A percentile compares a stretch with the other conserved stretches of the same genome.
Evolutionary conservation across 1,140 invertebrate species (phyloP).

Genomic region (Sipha flava): DNA sequence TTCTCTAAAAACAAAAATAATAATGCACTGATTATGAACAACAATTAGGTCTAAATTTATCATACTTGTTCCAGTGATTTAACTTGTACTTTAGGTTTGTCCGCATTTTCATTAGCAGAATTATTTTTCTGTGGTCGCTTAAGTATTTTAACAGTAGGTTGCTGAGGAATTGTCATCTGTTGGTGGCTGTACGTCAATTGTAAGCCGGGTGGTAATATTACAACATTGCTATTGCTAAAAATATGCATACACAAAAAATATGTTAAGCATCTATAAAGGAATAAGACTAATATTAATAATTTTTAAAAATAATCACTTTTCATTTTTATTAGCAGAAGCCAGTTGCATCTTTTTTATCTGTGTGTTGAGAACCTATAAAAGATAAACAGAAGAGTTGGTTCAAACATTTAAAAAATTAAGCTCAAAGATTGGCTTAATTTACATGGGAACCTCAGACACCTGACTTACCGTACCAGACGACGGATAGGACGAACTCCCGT

Average conservation of each 20-base stretch:
- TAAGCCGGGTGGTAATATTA: slow-evolving; percentile 13
- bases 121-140: slow-evolving; percentile 10
- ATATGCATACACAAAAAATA: neutral
- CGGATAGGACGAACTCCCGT: neutral
- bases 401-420: neutral
- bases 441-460: neutral
- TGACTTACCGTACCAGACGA: neutral
- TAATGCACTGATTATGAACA: neutral
- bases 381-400: neutral
- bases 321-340: slow-evolving; percentile 2
- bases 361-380: neutral
- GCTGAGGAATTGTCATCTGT: slow-evolving; percentile 18
- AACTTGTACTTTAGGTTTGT: slow-evolving; percentile 15
- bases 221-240: slow-evolving; percentile 28
- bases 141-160: slow-evolving; percentile 18
- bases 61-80: slow-evolving; percentile 25
- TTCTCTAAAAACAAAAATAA: neutral
- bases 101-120: slow-evolving; percentile 6
- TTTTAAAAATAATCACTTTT: slow-evolving; percentile 1
- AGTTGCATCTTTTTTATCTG: slow-evolving; percentile 26
- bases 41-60: neutral
- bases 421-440: neutral
- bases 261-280: neutral
- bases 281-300: neutral
- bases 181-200: slow-evolving; percentile 11